phyloP scores from a whole-genome alignment of 2,888 invertebrate species.

The Blastobasis lacticolella region DNA sequence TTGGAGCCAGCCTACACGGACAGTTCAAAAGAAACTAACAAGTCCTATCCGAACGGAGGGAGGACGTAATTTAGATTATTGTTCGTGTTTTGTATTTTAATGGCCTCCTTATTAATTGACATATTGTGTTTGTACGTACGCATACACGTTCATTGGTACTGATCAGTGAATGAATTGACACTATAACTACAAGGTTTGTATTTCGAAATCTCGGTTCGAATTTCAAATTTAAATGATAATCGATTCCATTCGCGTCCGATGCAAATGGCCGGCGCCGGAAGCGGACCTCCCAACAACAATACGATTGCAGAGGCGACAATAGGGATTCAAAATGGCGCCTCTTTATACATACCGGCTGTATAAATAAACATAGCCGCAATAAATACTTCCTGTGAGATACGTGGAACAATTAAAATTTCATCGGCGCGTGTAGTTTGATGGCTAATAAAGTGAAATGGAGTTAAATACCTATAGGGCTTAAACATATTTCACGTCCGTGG shows the following conservation, averaged over 20 bases:
- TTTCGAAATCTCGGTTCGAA: neutral
- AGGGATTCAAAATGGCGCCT: slow-evolving; percentile 68
- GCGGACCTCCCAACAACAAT: slow-evolving; percentile 64
- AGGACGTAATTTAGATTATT: too few relatives aligned
- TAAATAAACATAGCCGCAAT: slow-evolving; percentile 8
- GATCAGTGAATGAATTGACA: too few relatives aligned
- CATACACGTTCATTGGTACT: too few relatives aligned
- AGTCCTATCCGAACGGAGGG: too few relatives aligned
- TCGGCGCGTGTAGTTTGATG: slow-evolving; percentile 1
- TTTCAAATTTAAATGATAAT: slow-evolving; percentile 26
- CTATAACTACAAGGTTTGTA: too few relatives aligned
- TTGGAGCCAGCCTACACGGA: slow-evolving; percentile 1
- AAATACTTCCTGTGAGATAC: slow-evolving; percentile 40
- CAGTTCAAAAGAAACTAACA: neutral
- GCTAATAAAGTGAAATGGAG: too few relatives aligned
- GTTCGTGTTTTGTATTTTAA: too few relatives aligned
- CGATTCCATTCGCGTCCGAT: slow-evolving; percentile 61
- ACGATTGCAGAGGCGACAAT: slow-evolving; percentile 53
- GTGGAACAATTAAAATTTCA: slow-evolving; percentile 46
- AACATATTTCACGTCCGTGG: too few relatives aligned
- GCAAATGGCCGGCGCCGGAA: slow-evolving; percentile 72
- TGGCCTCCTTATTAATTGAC: too few relatives aligned
- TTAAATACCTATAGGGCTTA: too few relatives aligned
- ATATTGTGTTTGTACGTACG: too few relatives aligned
- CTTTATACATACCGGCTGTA: slow-evolving; percentile 37